Conservation (phyloP, 2,888 invertebrate species). For the Gonocerus acuteangulatus region DNA sequence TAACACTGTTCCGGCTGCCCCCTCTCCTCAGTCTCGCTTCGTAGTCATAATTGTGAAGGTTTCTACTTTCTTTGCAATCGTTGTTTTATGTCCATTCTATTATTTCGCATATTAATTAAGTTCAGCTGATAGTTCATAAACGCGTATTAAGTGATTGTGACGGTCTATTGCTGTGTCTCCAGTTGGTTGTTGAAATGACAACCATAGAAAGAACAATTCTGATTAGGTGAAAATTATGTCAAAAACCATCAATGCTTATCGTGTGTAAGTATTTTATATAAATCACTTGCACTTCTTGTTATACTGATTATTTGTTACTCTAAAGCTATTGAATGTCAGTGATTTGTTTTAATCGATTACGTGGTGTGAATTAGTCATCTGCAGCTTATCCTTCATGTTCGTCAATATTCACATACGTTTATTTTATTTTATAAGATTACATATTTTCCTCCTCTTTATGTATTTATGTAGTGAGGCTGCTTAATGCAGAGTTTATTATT, state of each 20-base stretch:
- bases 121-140: too few relatives aligned
- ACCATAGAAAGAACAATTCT: constrained; percentile 10
- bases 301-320: neutral
- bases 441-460: too few relatives aligned
- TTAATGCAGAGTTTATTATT: too few relatives aligned
- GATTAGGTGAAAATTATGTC: constrained; percentile 51
- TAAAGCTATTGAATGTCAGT: neutral
- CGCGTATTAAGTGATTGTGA: neutral
- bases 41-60: constrained; percentile 17
- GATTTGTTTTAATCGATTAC: too few relatives aligned
- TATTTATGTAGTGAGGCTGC: too few relatives aligned
- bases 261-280: constrained; percentile 65
- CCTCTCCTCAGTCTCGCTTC: constrained; percentile 16
- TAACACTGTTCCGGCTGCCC: neutral
- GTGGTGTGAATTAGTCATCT: too few relatives aligned
- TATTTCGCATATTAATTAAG: neutral
- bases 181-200: constrained; percentile 23
- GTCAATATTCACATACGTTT: too few relatives aligned
- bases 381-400: too few relatives aligned
- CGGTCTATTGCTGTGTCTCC: constrained; percentile 5
- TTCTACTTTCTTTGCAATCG: constrained; percentile 14
- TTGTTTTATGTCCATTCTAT: neutral
- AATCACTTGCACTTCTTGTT: constrained; percentile 5
- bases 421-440: too few relatives aligned
- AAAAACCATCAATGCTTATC: constrained; percentile 81